Evolutionary conservation across 2,797 vertebrate species (phyloP).

Genomic region (Eupleurogrammus muticus): DNA sequence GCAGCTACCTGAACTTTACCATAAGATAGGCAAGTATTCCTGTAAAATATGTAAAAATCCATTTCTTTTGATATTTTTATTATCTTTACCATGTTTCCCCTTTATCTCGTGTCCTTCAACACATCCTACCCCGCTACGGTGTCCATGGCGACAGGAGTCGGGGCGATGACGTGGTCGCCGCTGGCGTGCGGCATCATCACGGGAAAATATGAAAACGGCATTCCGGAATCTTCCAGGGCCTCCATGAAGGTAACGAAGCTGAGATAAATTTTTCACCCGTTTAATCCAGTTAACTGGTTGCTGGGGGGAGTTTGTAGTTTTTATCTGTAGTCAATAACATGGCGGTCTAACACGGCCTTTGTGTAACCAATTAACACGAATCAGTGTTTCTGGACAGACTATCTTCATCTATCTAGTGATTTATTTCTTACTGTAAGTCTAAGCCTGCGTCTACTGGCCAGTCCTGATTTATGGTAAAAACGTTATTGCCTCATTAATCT

Average conservation of each 20-base stretch:
- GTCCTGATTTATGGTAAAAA: too few relatives aligned
- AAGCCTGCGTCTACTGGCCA: background rate
- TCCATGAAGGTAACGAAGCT: slow-evolving; percentile 92
- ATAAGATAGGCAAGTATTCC: slow-evolving; percentile 93
- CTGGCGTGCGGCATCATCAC: slow-evolving; percentile 98
- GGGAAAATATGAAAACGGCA: slow-evolving; percentile 97
- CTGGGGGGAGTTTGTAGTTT: background rate
- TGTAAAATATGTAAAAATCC: background rate
- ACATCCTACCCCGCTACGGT: slow-evolving; percentile 27
- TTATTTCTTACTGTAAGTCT: too few relatives aligned
- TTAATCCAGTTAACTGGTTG: background rate
- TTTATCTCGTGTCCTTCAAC: background rate
- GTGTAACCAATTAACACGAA: background rate
- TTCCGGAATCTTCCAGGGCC: slow-evolving; percentile 95
- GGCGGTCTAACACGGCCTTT: background rate
- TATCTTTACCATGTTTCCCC: slow-evolving; percentile 14
- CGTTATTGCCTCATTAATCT: background rate
- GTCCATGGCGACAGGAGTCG: slow-evolving; percentile 87
- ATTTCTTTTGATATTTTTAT: slow-evolving; percentile 6
- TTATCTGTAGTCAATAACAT: background rate
- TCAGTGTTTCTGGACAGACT: background rate
- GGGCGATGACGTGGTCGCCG: slow-evolving; percentile 99
- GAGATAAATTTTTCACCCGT: background rate
- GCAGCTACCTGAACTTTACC: slow-evolving; percentile 96
- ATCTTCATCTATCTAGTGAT: too few relatives aligned